These are phyloP conservation scores for Drosophila kurseongensis DNA, from an alignment of 1,140 invertebrate genomes.

Conservation along the genomic window DNA sequence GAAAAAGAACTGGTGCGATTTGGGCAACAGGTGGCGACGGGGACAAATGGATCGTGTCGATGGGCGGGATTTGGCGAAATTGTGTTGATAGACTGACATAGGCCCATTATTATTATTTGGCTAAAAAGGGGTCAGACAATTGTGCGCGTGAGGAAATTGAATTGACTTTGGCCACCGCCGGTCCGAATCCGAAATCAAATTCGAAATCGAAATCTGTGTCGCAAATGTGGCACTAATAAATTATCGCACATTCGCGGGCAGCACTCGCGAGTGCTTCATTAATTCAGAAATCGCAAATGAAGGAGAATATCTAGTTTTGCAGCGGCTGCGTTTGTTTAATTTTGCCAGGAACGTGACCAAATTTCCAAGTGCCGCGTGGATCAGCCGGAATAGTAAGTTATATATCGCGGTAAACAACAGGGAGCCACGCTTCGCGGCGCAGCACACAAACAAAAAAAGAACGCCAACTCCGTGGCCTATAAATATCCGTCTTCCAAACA, in stretches of 20 bases:
- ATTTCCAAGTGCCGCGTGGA: constrained; percentile 54
- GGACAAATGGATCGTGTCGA: constrained; percentile 28
- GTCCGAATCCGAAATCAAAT: constrained; percentile 33
- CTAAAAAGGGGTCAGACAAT: constrained; percentile 39
- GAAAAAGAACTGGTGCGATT: constrained; percentile 42
- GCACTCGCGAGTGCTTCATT: constrained; percentile 52
- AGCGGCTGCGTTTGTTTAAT: constrained; percentile 44
- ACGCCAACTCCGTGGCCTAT: constrained; percentile 23
- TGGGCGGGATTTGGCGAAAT: constrained; percentile 35
- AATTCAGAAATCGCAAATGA: constrained; percentile 60
- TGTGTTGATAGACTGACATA: constrained; percentile 53
- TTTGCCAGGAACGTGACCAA: constrained; percentile 71
- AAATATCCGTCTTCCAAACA: constrained; percentile 40
- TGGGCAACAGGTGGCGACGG: constrained; percentile 66
- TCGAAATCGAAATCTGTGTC: constrained; percentile 59
- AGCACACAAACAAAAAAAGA: constrained; percentile 6
- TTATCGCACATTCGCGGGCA: constrained; percentile 66
- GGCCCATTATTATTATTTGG: constrained; percentile 42
- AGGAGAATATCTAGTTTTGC: constrained; percentile 71
- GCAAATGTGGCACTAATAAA: constrained; percentile 75
- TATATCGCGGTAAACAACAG: too few relatives aligned
- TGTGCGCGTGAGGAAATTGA: constrained; percentile 52
- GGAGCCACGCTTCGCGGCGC: constrained; percentile 1
- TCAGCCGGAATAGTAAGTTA: constrained; percentile 15
- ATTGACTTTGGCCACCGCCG: constrained; percentile 44